Evolutionary conservation across 2,113 vertebrate genomes (phyloP), one percentile per base, ranked within the genome.

Genomic region (Piaya cayana): DNA sequence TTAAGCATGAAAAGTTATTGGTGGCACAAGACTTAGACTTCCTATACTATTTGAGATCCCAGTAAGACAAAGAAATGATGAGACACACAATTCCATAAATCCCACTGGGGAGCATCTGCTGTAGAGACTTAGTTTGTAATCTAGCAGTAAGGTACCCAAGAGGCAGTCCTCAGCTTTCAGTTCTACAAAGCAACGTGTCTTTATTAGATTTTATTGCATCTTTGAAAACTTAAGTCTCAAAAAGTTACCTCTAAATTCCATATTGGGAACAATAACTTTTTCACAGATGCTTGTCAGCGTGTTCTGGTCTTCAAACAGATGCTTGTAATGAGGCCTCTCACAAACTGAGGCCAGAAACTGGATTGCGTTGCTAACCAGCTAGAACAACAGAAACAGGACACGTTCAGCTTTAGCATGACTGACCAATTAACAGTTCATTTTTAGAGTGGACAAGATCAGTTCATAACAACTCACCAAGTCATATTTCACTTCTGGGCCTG

Each of bases 221-320:
- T 85, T 76, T 20, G 22, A 92, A 80, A 89, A 84, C 22, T 45
- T 11, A 23, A 36, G 26, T 55, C 67, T 92, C 42, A 81, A 2
- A 86, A 36, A 77, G 42, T 98, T 98, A 99, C 99, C 99, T 99
- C 99, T 98, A 95, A 99, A 99, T 97, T 99, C 99, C 99, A 99
- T 99, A 98, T 99, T 99, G 91, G 99, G 99, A 71, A 99, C 99
- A 97, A 99, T 99, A 96, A 99, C 99, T 95, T 99, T 99, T 97
- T 99, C 99, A 96, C 99, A 99, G 95, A 99, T 99, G 97, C 99
- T 99, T 42, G 99, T 99, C 95, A 99, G 94, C 1, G 98, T 99
- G 93, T 98, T 99, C 97, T 99, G 99, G 97, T 99, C 99, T 95
- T 99, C 99, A 98, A 99, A 99, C 20, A 99, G 98, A 95, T 99